phyloP scores from a whole-genome alignment of 2,113 vertebrate genomes.

The Meleagris gallopavo region DNA sequence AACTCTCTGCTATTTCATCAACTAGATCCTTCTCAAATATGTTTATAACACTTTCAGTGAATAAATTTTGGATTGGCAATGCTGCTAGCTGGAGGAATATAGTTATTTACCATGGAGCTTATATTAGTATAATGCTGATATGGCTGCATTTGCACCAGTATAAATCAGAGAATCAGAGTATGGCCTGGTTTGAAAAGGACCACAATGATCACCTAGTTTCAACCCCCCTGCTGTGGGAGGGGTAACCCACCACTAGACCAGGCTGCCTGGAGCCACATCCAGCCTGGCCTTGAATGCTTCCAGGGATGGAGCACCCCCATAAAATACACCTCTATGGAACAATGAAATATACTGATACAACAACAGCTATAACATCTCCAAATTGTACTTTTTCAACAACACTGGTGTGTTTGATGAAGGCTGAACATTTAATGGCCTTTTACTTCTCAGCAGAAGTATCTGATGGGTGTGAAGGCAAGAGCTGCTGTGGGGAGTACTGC shows the following conservation, averaged over 20 bases:
- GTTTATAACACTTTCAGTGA: not conserved
- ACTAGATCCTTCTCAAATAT: not conserved
- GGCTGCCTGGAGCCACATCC: too few species aligned
- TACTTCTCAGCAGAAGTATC: not conserved
- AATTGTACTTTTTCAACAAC: not conserved
- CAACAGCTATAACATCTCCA: not conserved
- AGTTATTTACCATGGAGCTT: not conserved
- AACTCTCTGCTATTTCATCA: not conserved
- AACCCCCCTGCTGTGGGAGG: too few species aligned
- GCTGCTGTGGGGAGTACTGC: not conserved
- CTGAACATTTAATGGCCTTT: not conserved
- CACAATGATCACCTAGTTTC: too few species aligned
- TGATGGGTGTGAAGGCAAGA: not conserved
- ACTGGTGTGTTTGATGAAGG: not conserved
- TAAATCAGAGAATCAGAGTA: not conserved
- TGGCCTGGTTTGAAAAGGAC: too few species aligned
- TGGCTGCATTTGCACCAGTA: not conserved
- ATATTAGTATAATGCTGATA: not conserved
- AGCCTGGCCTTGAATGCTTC: too few species aligned
- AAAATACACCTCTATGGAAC: not conserved
- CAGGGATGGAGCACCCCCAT: too few species aligned
- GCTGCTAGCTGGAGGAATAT: not conserved
- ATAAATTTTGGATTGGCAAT: not conserved
- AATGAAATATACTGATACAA: not conserved
- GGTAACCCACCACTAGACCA: too few species aligned